Base-by-base conservation (phyloP, 1,140 invertebrate species). In the Papilio dardanus region DNA sequence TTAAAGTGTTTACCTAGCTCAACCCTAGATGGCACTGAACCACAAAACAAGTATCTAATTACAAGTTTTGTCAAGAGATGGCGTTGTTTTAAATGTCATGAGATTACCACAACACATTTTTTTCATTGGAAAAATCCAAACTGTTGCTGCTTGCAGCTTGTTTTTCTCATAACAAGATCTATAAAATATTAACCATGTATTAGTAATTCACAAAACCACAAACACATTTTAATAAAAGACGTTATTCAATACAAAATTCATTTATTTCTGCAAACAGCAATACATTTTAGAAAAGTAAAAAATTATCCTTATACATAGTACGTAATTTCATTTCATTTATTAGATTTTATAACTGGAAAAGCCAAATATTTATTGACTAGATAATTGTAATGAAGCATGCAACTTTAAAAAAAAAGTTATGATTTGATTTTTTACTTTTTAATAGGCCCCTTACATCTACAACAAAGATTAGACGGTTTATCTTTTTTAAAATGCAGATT, bases 401-500 rank as follows among this genome's bases (percentile, higher is more conserved):
- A 40, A 28, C 16, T n/a, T 1, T 4, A 21, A 54, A 12, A 54
- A 54, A 50, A 12, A 62, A 30, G 10, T 2, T 14, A 62, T n/a
- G n/a, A 30, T 28, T 16, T n/a, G n/a, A 6, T 19, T 46, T 19
- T 76, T 58, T 91, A 87, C 68, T 90, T 88, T 77, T 89, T 92
- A 71, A 91, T 82, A 35, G 82, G 76, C 1, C 84, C 84, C 76
- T 90, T 93, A 82, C 91, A 93, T 66, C 85, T 85, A 80, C 83
- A 83, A 74, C 91, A 93, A n/a, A 92, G 28, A 50, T 85, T n/a
- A n/a, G n/a, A n/a, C n/a, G 79, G 35, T 82, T 83, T 94, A 14
- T 85, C 81, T 78, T 91, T 92, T 71, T 90, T 90, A 81, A 94
- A 93, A 84, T 90, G 84, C 69, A 94, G 84, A 87, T 94, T 94